These are phyloP conservation scores for Julus scandinavius DNA, from an alignment of 2,888 invertebrate species.

Conservation along the genomic window DNA sequence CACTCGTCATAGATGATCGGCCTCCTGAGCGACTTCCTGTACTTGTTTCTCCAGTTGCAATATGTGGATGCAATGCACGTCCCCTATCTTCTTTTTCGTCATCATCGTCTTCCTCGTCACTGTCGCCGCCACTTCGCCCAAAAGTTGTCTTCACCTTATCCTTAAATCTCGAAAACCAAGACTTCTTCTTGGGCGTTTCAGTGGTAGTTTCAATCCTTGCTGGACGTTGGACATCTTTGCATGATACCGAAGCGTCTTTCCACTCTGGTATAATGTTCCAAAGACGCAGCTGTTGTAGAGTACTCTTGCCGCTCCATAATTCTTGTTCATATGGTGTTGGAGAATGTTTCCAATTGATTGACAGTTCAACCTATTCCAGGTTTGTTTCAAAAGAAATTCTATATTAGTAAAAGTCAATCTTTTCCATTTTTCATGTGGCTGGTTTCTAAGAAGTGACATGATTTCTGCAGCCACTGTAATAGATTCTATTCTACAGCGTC, in stretches of 20 bases:
- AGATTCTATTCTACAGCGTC: too few relatives aligned
- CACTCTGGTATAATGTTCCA: slow-evolving; percentile 55
- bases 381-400: not conserved
- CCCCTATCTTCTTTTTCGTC: slow-evolving; percentile 47
- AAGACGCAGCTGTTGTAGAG: slow-evolving; percentile 45
- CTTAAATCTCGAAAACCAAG: slow-evolving; percentile 53
- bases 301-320: slow-evolving; percentile 53
- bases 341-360: slow-evolving; percentile 51
- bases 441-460: too few relatives aligned
- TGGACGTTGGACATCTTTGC: slow-evolving; percentile 14
- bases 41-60: slow-evolving; percentile 8
- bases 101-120: slow-evolving; percentile 48
- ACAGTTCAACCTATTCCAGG: slow-evolving; percentile 21
- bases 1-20: slow-evolving; percentile 33
- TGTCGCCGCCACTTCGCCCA: slow-evolving; percentile 54
- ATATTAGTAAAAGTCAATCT: too few relatives aligned
- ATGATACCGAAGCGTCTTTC: slow-evolving; percentile 37
- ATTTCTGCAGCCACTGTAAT: too few relatives aligned
- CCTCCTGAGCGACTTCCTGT: not conserved
- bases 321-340: slow-evolving; percentile 52
- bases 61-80: slow-evolving; percentile 54
- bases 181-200: slow-evolving; percentile 51
- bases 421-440: too few relatives aligned
- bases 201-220: not conserved
- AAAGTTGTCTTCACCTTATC: slow-evolving; percentile 52